Conservation (phyloP, 2,888 invertebrate genomes). For the Atethmia centrago region DNA sequence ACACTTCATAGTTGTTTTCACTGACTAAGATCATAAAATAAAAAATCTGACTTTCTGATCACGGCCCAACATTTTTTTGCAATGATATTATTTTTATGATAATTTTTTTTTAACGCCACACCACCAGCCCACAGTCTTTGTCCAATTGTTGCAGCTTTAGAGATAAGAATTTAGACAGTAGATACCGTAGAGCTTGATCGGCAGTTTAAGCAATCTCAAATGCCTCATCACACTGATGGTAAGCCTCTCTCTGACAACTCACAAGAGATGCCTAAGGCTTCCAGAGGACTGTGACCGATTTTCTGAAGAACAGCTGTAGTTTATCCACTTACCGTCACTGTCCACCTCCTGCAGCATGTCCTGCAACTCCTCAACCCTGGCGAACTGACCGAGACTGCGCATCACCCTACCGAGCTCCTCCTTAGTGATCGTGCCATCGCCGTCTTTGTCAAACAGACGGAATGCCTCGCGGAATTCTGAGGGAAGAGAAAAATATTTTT, state of each 20-base stretch:
- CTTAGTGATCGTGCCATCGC: slow-evolving; percentile 96
- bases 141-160: too few relatives aligned
- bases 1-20: too few relatives aligned
- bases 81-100: too few relatives aligned
- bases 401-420: slow-evolving; percentile 96
- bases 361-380: slow-evolving; percentile 95
- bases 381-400: slow-evolving; percentile 96
- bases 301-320: background rate
- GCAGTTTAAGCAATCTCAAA: too few relatives aligned
- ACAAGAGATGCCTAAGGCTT: background rate
- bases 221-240: too few relatives aligned
- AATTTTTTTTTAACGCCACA: too few relatives aligned
- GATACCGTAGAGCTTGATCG: too few relatives aligned
- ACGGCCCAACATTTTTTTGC: too few relatives aligned
- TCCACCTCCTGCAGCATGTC: slow-evolving; percentile 96
- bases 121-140: too few relatives aligned
- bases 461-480: slow-evolving; percentile 96
- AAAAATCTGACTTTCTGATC: too few relatives aligned
- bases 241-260: background rate
- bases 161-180: too few relatives aligned
- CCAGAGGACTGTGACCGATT: background rate
- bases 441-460: slow-evolving; percentile 96
- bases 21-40: too few relatives aligned
- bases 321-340: slow-evolving; percentile 92
- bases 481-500: background rate